Conservation (phyloP, 2,113 vertebrate species). For the Malurus cyaneus region DNA sequence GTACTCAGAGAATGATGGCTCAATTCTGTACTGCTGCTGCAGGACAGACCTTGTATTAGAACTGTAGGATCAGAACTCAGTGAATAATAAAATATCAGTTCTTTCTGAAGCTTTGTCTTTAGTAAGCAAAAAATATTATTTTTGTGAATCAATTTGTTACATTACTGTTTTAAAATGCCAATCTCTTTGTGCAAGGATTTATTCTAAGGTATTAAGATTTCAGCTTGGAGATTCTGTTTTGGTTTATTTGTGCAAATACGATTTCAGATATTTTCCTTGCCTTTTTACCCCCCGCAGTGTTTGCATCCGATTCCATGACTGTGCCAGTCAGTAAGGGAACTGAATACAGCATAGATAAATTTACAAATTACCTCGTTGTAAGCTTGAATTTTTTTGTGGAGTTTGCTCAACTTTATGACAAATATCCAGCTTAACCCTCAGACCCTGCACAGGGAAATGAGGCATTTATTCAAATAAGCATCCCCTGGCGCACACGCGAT, state of each 20-base stretch:
- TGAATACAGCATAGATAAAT: neutral
- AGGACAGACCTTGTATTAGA: neutral
- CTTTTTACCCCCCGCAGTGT: accelerated
- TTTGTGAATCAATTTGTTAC: neutral
- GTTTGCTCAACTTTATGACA: neutral
- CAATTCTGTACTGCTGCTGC: neutral
- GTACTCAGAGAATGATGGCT: neutral
- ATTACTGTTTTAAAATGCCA: neutral
- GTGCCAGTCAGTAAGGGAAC: neutral
- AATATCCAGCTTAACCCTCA: neutral
- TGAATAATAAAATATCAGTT: neutral
- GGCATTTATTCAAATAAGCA: neutral
- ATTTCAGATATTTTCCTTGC: neutral
- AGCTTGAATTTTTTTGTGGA: neutral
- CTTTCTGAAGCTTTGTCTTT: neutral
- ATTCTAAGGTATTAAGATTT: neutral
- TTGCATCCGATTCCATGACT: neutral
- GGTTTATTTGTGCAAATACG: neutral
- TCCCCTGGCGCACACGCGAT: too few relatives aligned
- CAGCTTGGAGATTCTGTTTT: neutral
- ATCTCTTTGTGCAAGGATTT: neutral
- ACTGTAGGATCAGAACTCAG: neutral
- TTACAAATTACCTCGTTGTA: neutral
- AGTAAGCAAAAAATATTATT: neutral
- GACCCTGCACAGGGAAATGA: neutral